Evolutionary conservation across 2,113 vertebrate species (phyloP), one percentile per base, ranked within the genome.

Genomic region (Halcyon malimbica): DNA sequence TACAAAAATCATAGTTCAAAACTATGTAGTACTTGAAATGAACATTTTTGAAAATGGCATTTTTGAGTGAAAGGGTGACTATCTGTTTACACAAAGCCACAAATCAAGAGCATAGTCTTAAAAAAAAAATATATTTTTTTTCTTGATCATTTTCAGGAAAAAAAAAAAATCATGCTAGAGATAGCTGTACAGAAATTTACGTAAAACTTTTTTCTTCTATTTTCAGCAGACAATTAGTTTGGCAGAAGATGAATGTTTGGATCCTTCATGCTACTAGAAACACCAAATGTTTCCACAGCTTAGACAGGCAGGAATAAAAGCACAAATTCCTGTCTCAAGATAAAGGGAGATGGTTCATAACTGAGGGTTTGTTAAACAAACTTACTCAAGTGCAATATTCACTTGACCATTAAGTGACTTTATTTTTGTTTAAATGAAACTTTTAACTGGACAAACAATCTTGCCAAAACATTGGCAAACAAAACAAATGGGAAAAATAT

Each of bases 381-480:
- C 21, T 56, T 82, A 88, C 11, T 76, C 53, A 87, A 88, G 41
- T 29, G 50, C 33, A 86, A 86, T 53, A 85, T 20, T 84, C n/a
- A 73, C 26, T 56, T 51, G 31, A 60, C 11, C 68, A 78, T 57
- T 57, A 87, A 80, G 31, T 35, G 33, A 62, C 10, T 13, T 70
- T 41, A 29, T 39, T 92, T 91, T 84, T 74, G 29, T 94, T 93
- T 62, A 93, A 92, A 85, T 57, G 11, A 83, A 94, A 88, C 11
- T 73, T 75, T 71, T 57, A 86, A 82, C n/a, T 15, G 48, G 63
- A 88, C n/a, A 62, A 68, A 89, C n/a, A 62, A 59, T 42, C 42
- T 39, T 79, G n/a, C 35, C 48, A 4, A 11, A 62, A 69, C 8
- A 92, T 1, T 19, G 12, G 37, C 80, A 90, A 89, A 80, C 8